Evolutionary conservation across 1,140 invertebrate genomes (phyloP), one percentile per base, ranked within the genome.

Genomic region (Coboldia fuscipes): DNA sequence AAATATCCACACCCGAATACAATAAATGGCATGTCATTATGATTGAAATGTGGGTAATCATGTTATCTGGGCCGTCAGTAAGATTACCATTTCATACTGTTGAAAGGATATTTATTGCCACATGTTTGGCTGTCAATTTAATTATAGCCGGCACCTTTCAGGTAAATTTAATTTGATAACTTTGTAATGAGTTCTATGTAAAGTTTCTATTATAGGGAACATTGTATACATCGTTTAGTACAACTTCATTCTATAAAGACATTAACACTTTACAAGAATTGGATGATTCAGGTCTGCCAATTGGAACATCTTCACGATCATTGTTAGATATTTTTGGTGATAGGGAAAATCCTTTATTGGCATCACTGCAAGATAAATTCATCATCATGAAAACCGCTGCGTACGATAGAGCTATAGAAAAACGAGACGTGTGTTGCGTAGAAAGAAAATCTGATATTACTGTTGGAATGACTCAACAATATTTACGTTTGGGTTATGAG

Each of bases 191-290:
- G n/a, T 29, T 15, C 5, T 10, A 6, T n/a, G n/a, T n/a, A n/a
- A n/a, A n/a, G n/a, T n/a, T n/a, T n/a, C n/a, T n/a, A n/a, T 39
- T 38, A 24, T 38, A 48, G 39, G 45, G 47, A 13, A 39, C 42
- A 21, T 37, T 49, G 21, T 40, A 33, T 7, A 48, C 39, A 12
- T 46, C 37, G 37, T 61, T 21, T 42, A 50, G 23, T 30, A 44
- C 24, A 38, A 48, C 15, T 42, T 44, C 33, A 23, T 58, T 52
- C 41, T 53, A 54, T 16, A 42, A 40, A n/a, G 47, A 57, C 12
- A 56, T 61, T 12, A 32, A 51, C 10, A 56, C 37, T 7, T 34
- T 61, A 3, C 31, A 45, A 14, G 45, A 57, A 16, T 31, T 59
- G 14, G 57, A 57, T 16, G 33, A 45, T 3, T 51, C 46, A 12